Conservation (phyloP, 2,797 vertebrate species). For the Melanogrammus aeglefinus region DNA sequence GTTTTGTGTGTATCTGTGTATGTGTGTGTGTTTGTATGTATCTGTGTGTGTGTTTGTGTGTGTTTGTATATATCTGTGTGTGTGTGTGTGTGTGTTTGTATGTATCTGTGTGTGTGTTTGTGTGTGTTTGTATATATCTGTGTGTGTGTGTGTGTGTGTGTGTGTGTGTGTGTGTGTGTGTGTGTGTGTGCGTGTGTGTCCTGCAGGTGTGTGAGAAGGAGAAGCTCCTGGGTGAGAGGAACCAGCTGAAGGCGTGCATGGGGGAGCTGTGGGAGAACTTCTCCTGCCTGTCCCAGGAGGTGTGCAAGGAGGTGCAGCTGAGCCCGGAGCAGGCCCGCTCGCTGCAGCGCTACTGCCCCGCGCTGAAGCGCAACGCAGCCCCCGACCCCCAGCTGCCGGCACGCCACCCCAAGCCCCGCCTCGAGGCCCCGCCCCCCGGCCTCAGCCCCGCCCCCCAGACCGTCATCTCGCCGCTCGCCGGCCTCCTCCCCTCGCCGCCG, state of each 20-base stretch:
- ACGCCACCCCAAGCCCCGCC: slow-evolving; percentile 51
- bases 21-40: no score
- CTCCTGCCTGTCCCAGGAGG: slow-evolving; percentile 97
- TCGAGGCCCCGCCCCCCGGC: slow-evolving; percentile 63
- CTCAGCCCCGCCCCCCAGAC: slow-evolving; percentile 58
- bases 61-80: no score
- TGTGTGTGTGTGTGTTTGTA: no score
- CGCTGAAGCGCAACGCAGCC: slow-evolving; percentile 84
- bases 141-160: not conserved
- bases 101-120: no score
- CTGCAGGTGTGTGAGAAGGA: slow-evolving; percentile 94
- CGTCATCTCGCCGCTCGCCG: slow-evolving; percentile 81
- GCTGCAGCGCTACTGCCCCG: slow-evolving; percentile 92
- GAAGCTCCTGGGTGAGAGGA: slow-evolving; percentile 94
- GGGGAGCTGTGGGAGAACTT: slow-evolving; percentile 98
- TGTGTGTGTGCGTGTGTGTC: not conserved
- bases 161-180: no score
- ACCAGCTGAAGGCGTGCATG: slow-evolving; percentile 97
- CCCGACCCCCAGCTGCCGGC: slow-evolving; percentile 59
- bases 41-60: no score
- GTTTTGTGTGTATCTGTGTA: not conserved
- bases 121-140: not conserved
- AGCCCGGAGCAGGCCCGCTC: slow-evolving; percentile 97
- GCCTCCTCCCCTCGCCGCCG: slow-evolving; percentile 72
- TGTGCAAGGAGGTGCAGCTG: slow-evolving; percentile 92